Conservation (phyloP, 2,113 vertebrate species). For the Ginglymostoma cirratum region DNA sequence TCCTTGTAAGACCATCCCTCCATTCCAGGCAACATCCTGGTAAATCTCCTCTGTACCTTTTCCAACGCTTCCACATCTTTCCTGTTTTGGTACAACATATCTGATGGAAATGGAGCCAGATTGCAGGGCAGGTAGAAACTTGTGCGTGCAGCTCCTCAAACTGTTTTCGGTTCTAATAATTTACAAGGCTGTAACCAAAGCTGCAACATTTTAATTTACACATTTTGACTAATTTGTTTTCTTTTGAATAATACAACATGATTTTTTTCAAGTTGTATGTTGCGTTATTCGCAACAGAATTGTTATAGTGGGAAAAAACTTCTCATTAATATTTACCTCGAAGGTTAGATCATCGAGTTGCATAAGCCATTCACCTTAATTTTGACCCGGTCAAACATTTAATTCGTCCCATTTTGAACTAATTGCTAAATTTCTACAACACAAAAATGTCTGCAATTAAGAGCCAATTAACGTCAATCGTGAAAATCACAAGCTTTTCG, state of each 20-base stretch:
- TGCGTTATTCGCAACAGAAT: not conserved
- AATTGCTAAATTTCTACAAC: not conserved
- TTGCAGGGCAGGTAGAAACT: not conserved
- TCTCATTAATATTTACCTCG: not conserved
- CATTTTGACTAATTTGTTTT: not conserved
- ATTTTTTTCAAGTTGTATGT: not conserved
- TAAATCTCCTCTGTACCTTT: too few species aligned
- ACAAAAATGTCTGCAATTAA: not conserved
- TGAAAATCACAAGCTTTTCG: not conserved
- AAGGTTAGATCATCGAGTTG: not conserved
- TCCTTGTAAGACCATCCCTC: too few species aligned
- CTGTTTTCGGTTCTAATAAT: not conserved
- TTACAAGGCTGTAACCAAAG: not conserved
- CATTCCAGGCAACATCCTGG: too few species aligned
- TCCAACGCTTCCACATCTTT: too few species aligned
- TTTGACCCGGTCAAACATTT: not conserved
- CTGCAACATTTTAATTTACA: not conserved
- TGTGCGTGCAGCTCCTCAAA: not conserved
- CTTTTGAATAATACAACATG: not conserved
- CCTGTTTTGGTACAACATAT: not conserved
- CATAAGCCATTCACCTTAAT: not conserved
- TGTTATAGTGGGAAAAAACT: not conserved
- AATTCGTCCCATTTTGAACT: not conserved
- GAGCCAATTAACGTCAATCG: not conserved
- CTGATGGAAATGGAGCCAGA: not conserved